These are phyloP conservation scores for Sphaerophoria rueppellii DNA, from an alignment of 2,888 invertebrate species.

Conservation along the genomic window DNA sequence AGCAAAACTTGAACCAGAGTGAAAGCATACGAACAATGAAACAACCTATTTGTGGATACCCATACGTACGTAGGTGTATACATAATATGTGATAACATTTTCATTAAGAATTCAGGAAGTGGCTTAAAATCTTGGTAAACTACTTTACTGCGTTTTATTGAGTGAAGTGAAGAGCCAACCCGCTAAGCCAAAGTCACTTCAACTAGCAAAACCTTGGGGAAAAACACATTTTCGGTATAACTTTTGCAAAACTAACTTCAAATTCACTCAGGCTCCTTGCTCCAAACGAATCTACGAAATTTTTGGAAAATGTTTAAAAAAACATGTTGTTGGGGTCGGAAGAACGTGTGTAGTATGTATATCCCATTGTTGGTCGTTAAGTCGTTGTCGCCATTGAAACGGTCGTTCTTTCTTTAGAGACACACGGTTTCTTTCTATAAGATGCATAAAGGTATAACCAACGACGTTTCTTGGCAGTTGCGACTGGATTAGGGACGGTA, in stretches of 20 bases:
- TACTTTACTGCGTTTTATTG: conserved; percentile 57
- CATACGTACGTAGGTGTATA: not conserved
- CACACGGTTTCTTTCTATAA: no score
- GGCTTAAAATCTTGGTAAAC: conserved; percentile 63
- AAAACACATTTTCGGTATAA: conserved; percentile 36
- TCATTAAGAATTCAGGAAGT: conserved; percentile 60
- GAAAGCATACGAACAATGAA: conserved; percentile 15
- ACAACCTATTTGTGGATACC: not conserved
- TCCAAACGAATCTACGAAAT: conserved; percentile 29
- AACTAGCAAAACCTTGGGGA: conserved; percentile 14
- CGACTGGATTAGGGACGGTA: not conserved
- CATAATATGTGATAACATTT: conserved; percentile 9
- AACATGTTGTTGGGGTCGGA: conserved; percentile 58
- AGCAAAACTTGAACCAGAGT: no score
- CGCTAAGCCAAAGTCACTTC: conserved; percentile 24
- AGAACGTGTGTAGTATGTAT: conserved; percentile 56
- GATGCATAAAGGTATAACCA: conserved; percentile 14
- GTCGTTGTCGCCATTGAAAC: no score
- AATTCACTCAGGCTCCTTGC: conserved; percentile 21
- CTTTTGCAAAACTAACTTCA: conserved; percentile 46
- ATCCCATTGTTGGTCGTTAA: not conserved
- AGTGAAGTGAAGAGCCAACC: conserved; percentile 39
- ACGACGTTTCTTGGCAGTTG: conserved; percentile 9
- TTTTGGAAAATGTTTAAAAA: conserved; percentile 64
- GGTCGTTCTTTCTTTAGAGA: no score